Evolutionary conservation across 2,888 invertebrate genomes (phyloP).

Genomic region (Agonopterix subpropinquella): DNA sequence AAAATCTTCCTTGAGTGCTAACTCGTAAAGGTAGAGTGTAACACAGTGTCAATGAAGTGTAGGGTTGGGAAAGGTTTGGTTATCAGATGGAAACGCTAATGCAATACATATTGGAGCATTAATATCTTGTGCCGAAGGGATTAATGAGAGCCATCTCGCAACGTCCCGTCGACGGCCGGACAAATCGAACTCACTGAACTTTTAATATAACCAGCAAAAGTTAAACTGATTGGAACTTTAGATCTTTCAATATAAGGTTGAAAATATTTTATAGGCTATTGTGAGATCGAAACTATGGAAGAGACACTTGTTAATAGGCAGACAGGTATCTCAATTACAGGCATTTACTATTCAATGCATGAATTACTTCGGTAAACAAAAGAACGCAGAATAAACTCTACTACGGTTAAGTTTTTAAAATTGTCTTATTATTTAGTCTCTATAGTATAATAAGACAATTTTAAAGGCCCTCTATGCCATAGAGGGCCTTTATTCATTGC

Average conservation of each 20-base stretch:
- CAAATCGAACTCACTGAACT: background rate
- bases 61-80: background rate
- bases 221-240: no score
- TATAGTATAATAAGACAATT: no score
- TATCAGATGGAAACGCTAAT: constrained; percentile 23
- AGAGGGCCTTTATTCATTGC: no score
- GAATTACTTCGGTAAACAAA: no score
- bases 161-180: constrained; percentile 14
- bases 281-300: no score
- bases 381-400: no score
- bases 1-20: background rate
- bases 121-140: constrained; percentile 18
- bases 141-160: constrained; percentile 19
- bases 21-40: background rate
- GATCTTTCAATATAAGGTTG: no score
- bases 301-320: constrained; percentile 4
- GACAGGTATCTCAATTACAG: background rate
- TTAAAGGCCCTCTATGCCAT: no score
- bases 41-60: background rate
- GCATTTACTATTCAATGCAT: background rate
- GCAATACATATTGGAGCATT: constrained; percentile 33
- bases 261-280: no score
- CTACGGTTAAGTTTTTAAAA: no score
- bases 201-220: no score
- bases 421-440: no score